Evolutionary conservation across 2,888 invertebrate species (phyloP), one percentile per base, ranked within the genome.

Genomic region (Epinotia demarniana): DNA sequence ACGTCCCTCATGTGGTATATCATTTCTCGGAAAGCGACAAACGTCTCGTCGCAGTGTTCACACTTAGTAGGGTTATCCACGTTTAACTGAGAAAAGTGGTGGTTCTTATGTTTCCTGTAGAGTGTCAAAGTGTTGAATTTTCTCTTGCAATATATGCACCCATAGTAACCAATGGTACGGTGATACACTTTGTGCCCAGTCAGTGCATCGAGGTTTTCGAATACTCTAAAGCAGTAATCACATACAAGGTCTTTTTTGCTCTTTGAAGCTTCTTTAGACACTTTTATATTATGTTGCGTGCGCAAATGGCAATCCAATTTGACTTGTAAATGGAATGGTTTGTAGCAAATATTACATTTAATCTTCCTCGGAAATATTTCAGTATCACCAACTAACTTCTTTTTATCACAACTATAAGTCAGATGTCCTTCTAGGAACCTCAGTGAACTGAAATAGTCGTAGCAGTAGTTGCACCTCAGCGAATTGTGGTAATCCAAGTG

Each of bases 1-100:
- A 79, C 91, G 58, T 94, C 94, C 49, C 88, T 85, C 92, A 93
- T 94, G 86, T 90, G 95, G 80, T 89, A 90, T 80, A 92, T 94
- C 92, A 91, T 94, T 77, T 93, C 95, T 79, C 91, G 89, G 85
- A 94, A 94, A 23, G 94, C 92, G 23, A 95, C 91, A 77, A 95
- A 95, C 0, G 92, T 94, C 78, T 95, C 94, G 80, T 95, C 95
- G 84, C 95, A 94, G 83, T 90, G 94, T 83, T 92, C 94, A 84
- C 89, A 95, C 80, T 89, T 93, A 11, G 86, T 90, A 39, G 89
- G 95, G 77, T 90, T 93, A 71, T 92, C 95, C 72, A 85, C 91
- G 80, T 90, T 93, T 64, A 86, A 87, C 82, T 87, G 92, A 64
- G 85, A 80, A 79, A 90, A 92, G 84, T 90, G 94, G 76, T 93